Conservation (phyloP, 2,797 vertebrate genomes). For the Peromyscus aztecus region DNA sequence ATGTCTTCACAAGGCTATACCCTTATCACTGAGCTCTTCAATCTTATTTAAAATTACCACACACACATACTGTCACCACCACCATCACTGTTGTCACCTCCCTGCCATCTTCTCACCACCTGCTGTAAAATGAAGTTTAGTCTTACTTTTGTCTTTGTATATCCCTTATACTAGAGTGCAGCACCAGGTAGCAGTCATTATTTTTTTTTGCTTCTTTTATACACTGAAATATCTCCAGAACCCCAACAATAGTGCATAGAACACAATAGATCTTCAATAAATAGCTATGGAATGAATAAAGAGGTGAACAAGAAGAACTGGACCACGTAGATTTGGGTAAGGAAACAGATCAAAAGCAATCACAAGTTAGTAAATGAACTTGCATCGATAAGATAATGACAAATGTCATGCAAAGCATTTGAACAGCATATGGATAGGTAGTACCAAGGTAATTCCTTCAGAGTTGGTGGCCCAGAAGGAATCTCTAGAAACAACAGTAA, state of each 20-base stretch:
- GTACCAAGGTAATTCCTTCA: background rate
- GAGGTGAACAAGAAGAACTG: background rate
- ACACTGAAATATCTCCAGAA: background rate
- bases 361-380: background rate
- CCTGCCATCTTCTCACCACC: background rate
- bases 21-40: background rate
- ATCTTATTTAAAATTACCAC: background rate
- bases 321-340: background rate
- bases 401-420: background rate
- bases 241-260: background rate
- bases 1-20: background rate
- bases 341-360: background rate
- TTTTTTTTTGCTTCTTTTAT: background rate
- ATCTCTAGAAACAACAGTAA: constrained; percentile 1
- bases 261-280: background rate
- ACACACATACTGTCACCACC: background rate
- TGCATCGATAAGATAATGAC: background rate
- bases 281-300: constrained; percentile 6
- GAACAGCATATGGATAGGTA: background rate
- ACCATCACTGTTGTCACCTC: background rate
- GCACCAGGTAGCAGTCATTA: background rate
- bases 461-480: background rate
- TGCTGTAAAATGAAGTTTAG: background rate
- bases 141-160: background rate
- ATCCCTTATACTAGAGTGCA: background rate